Evolutionary conservation across 2,888 invertebrate genomes (phyloP).

Genomic region (Troides oblongomaculatus): DNA sequence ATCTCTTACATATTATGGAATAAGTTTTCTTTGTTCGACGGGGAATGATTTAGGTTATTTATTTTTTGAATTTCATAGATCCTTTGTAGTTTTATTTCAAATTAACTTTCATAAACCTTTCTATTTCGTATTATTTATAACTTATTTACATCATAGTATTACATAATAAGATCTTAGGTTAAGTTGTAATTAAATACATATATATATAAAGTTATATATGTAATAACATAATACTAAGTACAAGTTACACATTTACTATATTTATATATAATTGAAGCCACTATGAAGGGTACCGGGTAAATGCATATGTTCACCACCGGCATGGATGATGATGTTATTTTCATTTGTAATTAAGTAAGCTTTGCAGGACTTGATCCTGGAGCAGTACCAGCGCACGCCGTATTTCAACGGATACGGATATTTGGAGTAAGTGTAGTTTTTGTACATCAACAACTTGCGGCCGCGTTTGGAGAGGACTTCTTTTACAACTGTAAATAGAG

Average conservation of each 20-base stretch:
- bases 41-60: too few species aligned
- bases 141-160: too few species aligned
- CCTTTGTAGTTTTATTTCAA: too few species aligned
- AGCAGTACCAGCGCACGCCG: constrained; percentile 67
- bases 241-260: background rate
- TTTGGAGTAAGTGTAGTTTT: constrained; percentile 57
- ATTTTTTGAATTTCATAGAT: too few species aligned
- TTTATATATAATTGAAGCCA: background rate
- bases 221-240: too few species aligned
- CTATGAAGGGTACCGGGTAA: constrained; percentile 30
- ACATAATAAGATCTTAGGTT: too few species aligned
- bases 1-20: too few species aligned
- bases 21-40: too few species aligned
- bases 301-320: constrained; percentile 50
- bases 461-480: constrained; percentile 53
- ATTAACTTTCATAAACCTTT: too few species aligned
- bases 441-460: constrained; percentile 52
- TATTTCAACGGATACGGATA: constrained; percentile 52
- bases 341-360: constrained; percentile 53
- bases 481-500: constrained; percentile 32
- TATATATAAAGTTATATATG: too few species aligned
- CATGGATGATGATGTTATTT: constrained; percentile 44
- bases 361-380: constrained; percentile 57
- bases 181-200: too few species aligned
- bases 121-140: too few species aligned